Percentiles rank a stretch among this genome's conserved stretches.
phyloP scores from a whole-genome alignment of 1,140 invertebrate species.

The Papilio xuthus region DNA sequence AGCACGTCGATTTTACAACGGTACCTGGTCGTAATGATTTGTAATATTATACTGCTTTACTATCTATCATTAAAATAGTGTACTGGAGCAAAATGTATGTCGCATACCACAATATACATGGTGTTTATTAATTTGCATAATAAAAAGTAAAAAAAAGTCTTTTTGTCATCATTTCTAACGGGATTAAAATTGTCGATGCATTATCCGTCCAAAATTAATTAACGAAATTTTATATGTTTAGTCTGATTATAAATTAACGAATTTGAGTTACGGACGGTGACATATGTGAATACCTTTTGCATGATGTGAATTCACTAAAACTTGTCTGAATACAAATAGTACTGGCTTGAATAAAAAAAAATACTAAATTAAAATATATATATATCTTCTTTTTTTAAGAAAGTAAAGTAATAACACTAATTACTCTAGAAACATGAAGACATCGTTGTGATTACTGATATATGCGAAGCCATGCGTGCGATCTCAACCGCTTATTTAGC shows the following conservation, averaged over 20 bases:
- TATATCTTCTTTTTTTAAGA: too few relatives aligned
- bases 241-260: background rate
- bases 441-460: background rate
- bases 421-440: background rate
- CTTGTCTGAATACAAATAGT: too few relatives aligned
- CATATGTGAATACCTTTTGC: too few relatives aligned
- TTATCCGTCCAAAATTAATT: too few relatives aligned
- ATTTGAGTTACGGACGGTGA: background rate
- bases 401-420: background rate
- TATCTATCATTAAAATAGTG: background rate
- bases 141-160: background rate
- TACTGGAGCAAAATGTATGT: background rate
- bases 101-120: background rate
- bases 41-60: background rate
- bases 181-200: too few relatives aligned
- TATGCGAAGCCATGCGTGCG: background rate
- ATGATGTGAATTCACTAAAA: too few relatives aligned
- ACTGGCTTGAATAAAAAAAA: too few relatives aligned
- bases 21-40: conserved; percentile 1
- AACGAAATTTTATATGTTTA: background rate
- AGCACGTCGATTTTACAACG: conserved; percentile 17
- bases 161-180: too few relatives aligned
- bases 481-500: background rate
- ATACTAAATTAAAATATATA: too few relatives aligned
- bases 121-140: too few relatives aligned